Evolutionary conservation across 2,888 invertebrate species (phyloP).

Genomic region (Cantharis nigra): DNA sequence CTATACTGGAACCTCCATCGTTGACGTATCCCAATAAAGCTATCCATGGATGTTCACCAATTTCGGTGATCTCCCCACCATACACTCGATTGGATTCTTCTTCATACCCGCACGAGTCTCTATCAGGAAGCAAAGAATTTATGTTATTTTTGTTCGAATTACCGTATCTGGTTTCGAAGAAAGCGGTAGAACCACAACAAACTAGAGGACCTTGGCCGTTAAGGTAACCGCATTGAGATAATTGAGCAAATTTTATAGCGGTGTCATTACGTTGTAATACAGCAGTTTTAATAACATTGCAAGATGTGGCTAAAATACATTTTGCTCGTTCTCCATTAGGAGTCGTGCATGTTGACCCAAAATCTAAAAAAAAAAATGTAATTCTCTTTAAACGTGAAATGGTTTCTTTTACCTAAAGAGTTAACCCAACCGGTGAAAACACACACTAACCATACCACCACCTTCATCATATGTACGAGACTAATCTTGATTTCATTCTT

Average conservation of each 20-base stretch:
- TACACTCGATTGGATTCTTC: not conserved
- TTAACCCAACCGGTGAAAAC: not conserved
- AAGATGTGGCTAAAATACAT: conserved; percentile 56
- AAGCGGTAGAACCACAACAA: conserved; percentile 33
- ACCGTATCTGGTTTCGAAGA: not conserved
- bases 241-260: conserved; percentile 46
- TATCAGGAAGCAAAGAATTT: not conserved
- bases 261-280: conserved; percentile 36
- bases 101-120: not conserved
- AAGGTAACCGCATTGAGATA: conserved; percentile 55
- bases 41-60: not conserved
- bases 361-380: not conserved
- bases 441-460: not conserved
- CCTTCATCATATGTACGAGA: not conserved
- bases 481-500: not conserved
- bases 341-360: conserved; percentile 46
- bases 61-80: conserved; percentile 23
- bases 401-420: not conserved
- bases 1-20: not conserved
- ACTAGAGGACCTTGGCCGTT: conserved; percentile 53
- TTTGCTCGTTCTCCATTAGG: conserved; percentile 51
- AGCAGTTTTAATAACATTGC: conserved; percentile 49
- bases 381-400: not conserved
- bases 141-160: not conserved
- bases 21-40: conserved; percentile 50